phyloP scores from a whole-genome alignment of 2,113 vertebrate genomes.

The Aspiorhynchus laticeps region DNA sequence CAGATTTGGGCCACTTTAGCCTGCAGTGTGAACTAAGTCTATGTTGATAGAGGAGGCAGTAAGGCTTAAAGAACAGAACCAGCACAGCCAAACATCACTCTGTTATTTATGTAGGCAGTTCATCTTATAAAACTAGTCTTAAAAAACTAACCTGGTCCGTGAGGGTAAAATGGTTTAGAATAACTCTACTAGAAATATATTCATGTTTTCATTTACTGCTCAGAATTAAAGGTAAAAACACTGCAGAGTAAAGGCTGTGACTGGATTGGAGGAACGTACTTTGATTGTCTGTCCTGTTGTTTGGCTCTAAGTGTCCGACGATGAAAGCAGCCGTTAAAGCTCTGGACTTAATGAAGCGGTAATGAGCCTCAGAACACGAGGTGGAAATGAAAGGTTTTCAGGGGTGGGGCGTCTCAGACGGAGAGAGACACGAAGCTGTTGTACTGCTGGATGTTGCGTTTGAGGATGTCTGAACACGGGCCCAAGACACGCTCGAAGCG shows the following conservation, averaged over 20 bases:
- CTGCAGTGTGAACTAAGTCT: too few relatives aligned
- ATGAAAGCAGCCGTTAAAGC: constrained; percentile 6
- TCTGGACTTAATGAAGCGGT: neutral
- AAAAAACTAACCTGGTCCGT: constrained; percentile 49
- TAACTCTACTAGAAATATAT: constrained; percentile 44
- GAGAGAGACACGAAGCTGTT: constrained; percentile 99
- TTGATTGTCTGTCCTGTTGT: constrained; percentile 71
- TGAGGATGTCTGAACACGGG: constrained; percentile 95
- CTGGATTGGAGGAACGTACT: neutral
- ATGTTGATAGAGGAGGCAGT: neutral
- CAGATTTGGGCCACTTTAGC: too few relatives aligned
- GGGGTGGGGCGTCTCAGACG: constrained; percentile 68
- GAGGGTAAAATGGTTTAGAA: neutral
- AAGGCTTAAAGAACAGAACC: neutral
- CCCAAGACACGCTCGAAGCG: constrained; percentile 96
- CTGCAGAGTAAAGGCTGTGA: constrained; percentile 12
- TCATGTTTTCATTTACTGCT: constrained; percentile 3
- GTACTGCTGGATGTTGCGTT: constrained; percentile 99
- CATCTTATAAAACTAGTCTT: constrained; percentile 52
- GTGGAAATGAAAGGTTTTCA: neutral
- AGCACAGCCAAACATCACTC: neutral
- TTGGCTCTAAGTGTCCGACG: constrained; percentile 27
- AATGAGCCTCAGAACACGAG: neutral
- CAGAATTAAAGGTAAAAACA: constrained; percentile 6
- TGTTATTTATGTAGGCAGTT: neutral